These are phyloP conservation scores for Diplogasteroides magnus DNA, from an alignment of 1,140 invertebrate species.

Conservation along the genomic window DNA sequence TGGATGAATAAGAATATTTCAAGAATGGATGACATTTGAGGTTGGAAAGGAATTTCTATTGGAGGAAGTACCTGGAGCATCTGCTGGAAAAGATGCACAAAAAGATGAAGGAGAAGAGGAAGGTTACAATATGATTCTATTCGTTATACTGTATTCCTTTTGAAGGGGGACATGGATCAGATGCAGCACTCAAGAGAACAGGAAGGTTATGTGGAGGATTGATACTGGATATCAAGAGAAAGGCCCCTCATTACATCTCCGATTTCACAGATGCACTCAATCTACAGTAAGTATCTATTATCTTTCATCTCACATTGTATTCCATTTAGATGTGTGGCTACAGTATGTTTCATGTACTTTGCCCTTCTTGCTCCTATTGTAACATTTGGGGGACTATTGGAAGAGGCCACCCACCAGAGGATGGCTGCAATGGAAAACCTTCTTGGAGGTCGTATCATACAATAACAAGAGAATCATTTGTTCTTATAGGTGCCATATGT, in stretches of 20 bases:
- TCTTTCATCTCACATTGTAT: too few relatives aligned
- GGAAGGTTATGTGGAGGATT: conserved; percentile 83
- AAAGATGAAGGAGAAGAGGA: neutral
- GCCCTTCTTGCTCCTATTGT: conserved; percentile 95
- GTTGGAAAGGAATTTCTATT: neutral
- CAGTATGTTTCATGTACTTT: conserved; percentile 92
- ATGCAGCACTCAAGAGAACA: conserved; percentile 67
- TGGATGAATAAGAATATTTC: neutral
- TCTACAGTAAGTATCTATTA: conserved; percentile 68
- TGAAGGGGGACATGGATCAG: conserved; percentile 46
- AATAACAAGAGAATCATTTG: too few relatives aligned
- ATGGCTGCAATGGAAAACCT: conserved; percentile 98
- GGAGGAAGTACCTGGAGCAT: neutral
- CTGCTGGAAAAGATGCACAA: neutral
- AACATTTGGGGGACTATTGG: conserved; percentile 87
- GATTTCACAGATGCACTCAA: conserved; percentile 78
- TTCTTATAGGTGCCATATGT: conserved; percentile 75
- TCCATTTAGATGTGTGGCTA: conserved; percentile 70
- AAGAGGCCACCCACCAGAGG: conserved; percentile 86
- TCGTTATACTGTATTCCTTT: neutral
- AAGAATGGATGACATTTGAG: neutral
- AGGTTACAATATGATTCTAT: too few relatives aligned
- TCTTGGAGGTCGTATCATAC: conserved; percentile 76
- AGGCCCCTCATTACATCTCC: conserved; percentile 69
- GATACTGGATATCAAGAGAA: conserved; percentile 87